phyloP scores from a whole-genome alignment of 2,113 vertebrate genomes.

The Rhea americana region DNA sequence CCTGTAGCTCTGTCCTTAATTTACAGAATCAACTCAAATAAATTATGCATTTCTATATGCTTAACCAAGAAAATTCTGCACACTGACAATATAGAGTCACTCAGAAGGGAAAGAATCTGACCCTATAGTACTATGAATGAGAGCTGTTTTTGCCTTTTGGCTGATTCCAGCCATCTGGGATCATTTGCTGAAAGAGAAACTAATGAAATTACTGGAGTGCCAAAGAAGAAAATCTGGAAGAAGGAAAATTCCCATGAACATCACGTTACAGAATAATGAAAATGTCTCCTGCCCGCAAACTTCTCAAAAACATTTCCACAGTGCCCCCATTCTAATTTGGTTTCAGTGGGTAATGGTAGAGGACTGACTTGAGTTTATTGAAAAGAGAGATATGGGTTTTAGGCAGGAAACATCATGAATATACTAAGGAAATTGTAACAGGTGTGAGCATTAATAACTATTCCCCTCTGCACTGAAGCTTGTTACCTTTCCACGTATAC shows the following conservation, averaged over 20 bases:
- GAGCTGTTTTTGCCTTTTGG: conserved; percentile 15
- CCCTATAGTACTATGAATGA: not conserved
- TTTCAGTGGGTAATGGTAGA: not conserved
- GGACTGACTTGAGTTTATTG: not conserved
- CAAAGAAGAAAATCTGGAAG: not conserved
- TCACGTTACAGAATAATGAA: conserved; percentile 20
- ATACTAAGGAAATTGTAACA: not conserved
- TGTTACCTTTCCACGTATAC: conserved; percentile 27
- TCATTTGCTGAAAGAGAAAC: conserved; percentile 36
- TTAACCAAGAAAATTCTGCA: conserved; percentile 13
- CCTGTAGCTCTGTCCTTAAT: conserved; percentile 18
- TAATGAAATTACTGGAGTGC: conserved; percentile 26
- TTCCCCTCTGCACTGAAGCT: not conserved
- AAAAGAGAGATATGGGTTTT: not conserved
- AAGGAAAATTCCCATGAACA: conserved; percentile 24
- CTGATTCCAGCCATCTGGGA: conserved; percentile 30
- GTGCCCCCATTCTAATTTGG: not conserved
- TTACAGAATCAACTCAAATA: conserved; percentile 53
- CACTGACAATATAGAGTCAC: conserved; percentile 21
- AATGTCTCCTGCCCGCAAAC: conserved; percentile 22
- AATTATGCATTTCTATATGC: conserved; percentile 37
- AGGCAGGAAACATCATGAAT: not conserved
- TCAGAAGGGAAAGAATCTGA: conserved; percentile 26
- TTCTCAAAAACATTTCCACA: conserved; percentile 17
- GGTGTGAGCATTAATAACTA: not conserved